Base-by-base conservation (phyloP, 2,797 vertebrate species). In the Enteromius unitaeniatus region DNA sequence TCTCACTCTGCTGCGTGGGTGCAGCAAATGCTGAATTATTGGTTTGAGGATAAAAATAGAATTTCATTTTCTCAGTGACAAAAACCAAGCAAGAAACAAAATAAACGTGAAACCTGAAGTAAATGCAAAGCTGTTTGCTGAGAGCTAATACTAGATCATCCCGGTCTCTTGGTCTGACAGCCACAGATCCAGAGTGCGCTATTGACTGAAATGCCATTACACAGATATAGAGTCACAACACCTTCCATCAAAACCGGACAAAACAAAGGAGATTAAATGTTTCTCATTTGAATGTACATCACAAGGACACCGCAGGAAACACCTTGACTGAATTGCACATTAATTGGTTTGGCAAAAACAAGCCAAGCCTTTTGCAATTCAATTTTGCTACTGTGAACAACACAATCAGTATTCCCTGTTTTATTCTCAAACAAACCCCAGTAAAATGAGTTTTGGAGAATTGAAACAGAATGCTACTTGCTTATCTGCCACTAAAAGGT, bases 331-430 rank as follows among this genome's bases (percentile, higher is more conserved):
- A 55, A 60, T 3, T 31, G 70, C 40, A 49, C 3, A 4, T 26
- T 81, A 81, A 81, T 81, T 73, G 68, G 40, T 55, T 82, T 55
- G 42, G 42, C 45, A 82, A 82, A 76, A 55, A 76, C 60, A 65
- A 65, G 23, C 31, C 40, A 62, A 81, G 31, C 3, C 23, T n/a
- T 37, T 58, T 72, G 19, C 68, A 47, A 62, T 72, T 73, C 13
- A 81, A 23, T 62, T 69, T 82, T 67, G 49, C 72, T 42, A 28
- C 45, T 53, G 26, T 47, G 53, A 76, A 53, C 5, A 76, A 55
- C 47, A 55, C 60, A 67, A 45, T 53, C 34, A 26, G 69, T 14
- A 53, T 82, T 82, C n/a, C 14, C 15, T 5, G 42, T 28, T 40
- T 42, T n/a, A 67, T 75, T 19, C 17, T 67, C 47, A 26, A 74